Base-by-base conservation (phyloP, 2,888 invertebrate genomes). In the Thelaira solivaga region DNA sequence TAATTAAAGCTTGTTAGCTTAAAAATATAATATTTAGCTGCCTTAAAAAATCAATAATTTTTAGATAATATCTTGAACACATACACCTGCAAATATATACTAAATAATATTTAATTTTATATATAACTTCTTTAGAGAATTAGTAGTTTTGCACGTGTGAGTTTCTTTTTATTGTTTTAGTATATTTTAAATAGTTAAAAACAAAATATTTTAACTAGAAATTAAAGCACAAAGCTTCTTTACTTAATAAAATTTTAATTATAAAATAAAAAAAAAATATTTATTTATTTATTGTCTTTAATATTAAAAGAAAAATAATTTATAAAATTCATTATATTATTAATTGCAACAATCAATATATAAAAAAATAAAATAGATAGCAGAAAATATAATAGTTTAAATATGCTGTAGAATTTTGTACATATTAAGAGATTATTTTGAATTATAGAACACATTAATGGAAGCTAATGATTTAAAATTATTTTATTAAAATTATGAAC, bases 141-240 rank as follows among this genome's bases (percentile, higher is more conserved):
- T 13, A 47, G 36, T 1, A 31, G 45, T 24, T 39, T 51, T 72
- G 71, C 62, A 62, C 71, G 62, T 51, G 22, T 24, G 29, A 8
- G 11, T 20, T 36, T 53, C 1, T 10, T 43, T 34, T 13, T n/a
- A 6, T 26, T 26, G 18, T 26, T 34, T 26, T 41, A 10, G 4
- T 43, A 16, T 5, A 8, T 24, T 65, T 31, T 13, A 39, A 39
- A 20, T 13, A 20, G 5, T 29, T 51, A 29, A 39, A 62, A 41
- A n/a, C 5, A 31, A 49, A 22, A 49, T 59, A 49, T 39, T 36
- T 53, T 51, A 11, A 41, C 7, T 69, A 59, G 39, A 59, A 47
- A 16, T 22, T 69, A 49, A 8, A 59, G 49, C 59, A 61, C 69
- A 51, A 51, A n/a, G 16, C 24, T 43, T 51, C n/a, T 71, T 36